Conservation (phyloP, 2,888 invertebrate genomes). For the Bombyx huttoni region DNA sequence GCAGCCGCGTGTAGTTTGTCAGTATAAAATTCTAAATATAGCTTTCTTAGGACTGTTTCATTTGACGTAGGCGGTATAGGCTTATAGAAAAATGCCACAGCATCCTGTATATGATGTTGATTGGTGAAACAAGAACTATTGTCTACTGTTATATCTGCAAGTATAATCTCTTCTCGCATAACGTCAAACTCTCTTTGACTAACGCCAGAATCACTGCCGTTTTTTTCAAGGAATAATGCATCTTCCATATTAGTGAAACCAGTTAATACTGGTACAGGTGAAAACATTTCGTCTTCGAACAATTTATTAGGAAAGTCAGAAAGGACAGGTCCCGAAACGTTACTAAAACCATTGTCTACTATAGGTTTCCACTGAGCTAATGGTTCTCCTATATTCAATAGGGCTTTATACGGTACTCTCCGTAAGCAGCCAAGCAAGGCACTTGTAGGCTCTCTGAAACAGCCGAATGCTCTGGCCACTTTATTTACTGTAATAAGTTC, state of each 20-base stretch:
- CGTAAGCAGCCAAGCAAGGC: slow-evolving; percentile 79
- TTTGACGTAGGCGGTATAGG: slow-evolving; percentile 77
- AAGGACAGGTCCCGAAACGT: slow-evolving; percentile 76
- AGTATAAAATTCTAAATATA: slow-evolving; percentile 80
- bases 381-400: slow-evolving; percentile 76
- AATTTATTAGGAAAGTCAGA: slow-evolving; percentile 76
- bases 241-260: slow-evolving; percentile 89
- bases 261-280: slow-evolving; percentile 80
- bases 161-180: slow-evolving; percentile 75
- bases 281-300: slow-evolving; percentile 74
- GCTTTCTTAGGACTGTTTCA: slow-evolving; percentile 73
- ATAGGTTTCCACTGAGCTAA: slow-evolving; percentile 81
- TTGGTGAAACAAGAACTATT: slow-evolving; percentile 75
- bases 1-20: slow-evolving; percentile 84
- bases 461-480: slow-evolving; percentile 77
- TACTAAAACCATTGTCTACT: slow-evolving; percentile 79
- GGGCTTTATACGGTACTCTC: slow-evolving; percentile 69
- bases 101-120: slow-evolving; percentile 77
- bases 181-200: slow-evolving; percentile 73
- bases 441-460: slow-evolving; percentile 77
- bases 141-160: slow-evolving; percentile 72
- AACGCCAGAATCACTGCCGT: slow-evolving; percentile 73
- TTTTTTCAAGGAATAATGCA: slow-evolving; percentile 74
- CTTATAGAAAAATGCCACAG: slow-evolving; percentile 83
- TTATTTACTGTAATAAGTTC: slow-evolving; percentile 75